Conservation (phyloP, 1,140 invertebrate species). For the Magallana angulata region DNA sequence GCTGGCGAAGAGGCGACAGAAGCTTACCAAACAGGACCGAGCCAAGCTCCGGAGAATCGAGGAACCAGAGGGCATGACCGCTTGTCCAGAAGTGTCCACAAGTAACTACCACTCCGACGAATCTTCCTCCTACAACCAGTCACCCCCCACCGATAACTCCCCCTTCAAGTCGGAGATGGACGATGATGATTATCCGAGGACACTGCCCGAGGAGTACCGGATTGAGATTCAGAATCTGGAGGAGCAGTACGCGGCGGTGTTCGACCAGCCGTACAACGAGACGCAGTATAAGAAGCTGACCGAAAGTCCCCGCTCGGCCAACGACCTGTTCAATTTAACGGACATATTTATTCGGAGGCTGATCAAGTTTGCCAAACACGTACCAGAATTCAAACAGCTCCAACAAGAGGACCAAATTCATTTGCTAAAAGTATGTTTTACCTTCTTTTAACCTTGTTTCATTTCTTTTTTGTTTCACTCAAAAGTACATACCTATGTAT, state of each 20-base stretch:
- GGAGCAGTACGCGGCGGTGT: slow-evolving; percentile 65
- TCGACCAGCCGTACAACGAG: slow-evolving; percentile 70
- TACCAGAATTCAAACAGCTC: slow-evolving; percentile 73
- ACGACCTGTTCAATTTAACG: slow-evolving; percentile 83
- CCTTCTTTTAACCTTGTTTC: neutral
- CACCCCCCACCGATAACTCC: neutral
- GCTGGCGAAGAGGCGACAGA: slow-evolving; percentile 55
- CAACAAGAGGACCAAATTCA: slow-evolving; percentile 74
- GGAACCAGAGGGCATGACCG: neutral
- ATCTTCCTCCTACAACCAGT: slow-evolving; percentile 16
- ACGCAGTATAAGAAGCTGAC: slow-evolving; percentile 63
- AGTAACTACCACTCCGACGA: slow-evolving; percentile 48
- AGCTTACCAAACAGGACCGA: slow-evolving; percentile 36
- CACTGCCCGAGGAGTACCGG: slow-evolving; percentile 64
- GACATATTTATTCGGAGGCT: slow-evolving; percentile 92
- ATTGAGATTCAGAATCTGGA: slow-evolving; percentile 65
- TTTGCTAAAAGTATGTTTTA: slow-evolving; percentile 70
- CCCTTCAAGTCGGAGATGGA: slow-evolving; percentile 59
- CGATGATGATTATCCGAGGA: slow-evolving; percentile 61
- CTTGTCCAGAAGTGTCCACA: slow-evolving; percentile 20
- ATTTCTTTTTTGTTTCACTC: neutral
- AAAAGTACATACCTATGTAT: neutral
- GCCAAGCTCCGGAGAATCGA: slow-evolving; percentile 35
- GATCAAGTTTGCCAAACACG: slow-evolving; percentile 74
- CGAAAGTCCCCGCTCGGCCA: slow-evolving; percentile 66